Evolutionary conservation across 64 coral and sea anemone species (phyloP).

Genomic region (Orbicella faveolata): DNA sequence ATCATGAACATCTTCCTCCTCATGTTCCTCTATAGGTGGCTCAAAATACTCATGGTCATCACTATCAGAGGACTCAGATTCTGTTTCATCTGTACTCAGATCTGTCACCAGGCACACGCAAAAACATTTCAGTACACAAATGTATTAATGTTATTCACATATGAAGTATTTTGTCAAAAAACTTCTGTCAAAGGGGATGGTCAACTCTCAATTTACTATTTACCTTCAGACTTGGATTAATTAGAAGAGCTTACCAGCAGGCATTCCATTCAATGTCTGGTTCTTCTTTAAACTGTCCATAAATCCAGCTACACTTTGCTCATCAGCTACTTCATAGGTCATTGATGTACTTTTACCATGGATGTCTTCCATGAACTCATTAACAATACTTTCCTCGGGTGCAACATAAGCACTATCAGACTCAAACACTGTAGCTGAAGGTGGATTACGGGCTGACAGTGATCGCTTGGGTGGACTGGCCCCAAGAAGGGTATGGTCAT

Average conservation of each 20-base stretch:
- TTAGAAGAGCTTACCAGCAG: not conserved
- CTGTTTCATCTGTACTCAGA: conserved; percentile 20
- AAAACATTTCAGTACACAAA: not conserved
- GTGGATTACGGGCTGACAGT: not conserved
- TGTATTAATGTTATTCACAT: no score
- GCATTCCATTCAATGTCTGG: conserved; percentile 13
- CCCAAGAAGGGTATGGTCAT: conserved; percentile 29
- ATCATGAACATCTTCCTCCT: not conserved
- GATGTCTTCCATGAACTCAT: conserved; percentile 48
- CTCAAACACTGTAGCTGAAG: not conserved
- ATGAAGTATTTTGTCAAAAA: no score
- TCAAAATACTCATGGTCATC: conserved; percentile 24
- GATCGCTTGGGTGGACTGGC: not conserved
- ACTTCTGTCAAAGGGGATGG: no score
- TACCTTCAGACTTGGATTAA: not conserved
- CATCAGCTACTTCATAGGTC: conserved; percentile 49
- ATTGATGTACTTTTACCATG: not conserved
- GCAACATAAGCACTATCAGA: conserved; percentile 11
- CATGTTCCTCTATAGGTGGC: not conserved
- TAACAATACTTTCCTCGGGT: conserved; percentile 36
- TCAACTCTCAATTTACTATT: no score
- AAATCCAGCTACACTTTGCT: conserved; percentile 28
- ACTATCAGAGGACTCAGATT: conserved; percentile 27
- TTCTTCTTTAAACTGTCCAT: conserved; percentile 17
- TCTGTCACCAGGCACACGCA: not conserved